These are phyloP conservation scores for Recurvirostra avosetta DNA, from an alignment of 2,113 vertebrate species.

Conservation along the genomic window DNA sequence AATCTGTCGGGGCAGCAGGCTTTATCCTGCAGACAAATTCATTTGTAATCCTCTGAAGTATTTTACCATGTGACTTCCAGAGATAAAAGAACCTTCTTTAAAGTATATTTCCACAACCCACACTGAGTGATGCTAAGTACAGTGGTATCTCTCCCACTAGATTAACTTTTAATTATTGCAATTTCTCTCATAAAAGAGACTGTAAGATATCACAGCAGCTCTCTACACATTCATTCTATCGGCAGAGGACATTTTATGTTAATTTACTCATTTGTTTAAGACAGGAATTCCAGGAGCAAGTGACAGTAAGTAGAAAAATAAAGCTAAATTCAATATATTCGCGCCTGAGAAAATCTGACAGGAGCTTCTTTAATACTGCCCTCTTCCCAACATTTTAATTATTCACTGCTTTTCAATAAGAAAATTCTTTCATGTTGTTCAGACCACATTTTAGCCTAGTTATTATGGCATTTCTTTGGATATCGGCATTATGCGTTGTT, in stretches of 20 bases:
- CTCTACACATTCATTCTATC: neutral
- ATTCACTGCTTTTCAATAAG: neutral
- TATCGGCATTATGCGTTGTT: neutral
- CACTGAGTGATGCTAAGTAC: constrained; percentile 15
- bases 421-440: constrained; percentile 21
- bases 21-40: constrained; percentile 45
- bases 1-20: constrained; percentile 24
- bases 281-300: neutral
- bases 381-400: neutral
- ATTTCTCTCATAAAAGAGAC: constrained; percentile 34
- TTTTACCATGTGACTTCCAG: constrained; percentile 40
- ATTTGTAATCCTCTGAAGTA: constrained; percentile 53
- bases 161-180: constrained; percentile 55
- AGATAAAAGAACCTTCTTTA: constrained; percentile 47
- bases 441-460: neutral
- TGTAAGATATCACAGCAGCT: neutral
- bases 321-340: neutral
- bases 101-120: constrained; percentile 21
- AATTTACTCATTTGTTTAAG: constrained; percentile 34
- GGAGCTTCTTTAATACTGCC: neutral
- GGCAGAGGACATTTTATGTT: constrained; percentile 24
- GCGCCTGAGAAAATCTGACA: neutral
- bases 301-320: constrained; percentile 12
- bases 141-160: neutral
- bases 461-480: neutral